Conservation (phyloP, 2,113 vertebrate genomes). For the Pelecanoides urinatrix region DNA sequence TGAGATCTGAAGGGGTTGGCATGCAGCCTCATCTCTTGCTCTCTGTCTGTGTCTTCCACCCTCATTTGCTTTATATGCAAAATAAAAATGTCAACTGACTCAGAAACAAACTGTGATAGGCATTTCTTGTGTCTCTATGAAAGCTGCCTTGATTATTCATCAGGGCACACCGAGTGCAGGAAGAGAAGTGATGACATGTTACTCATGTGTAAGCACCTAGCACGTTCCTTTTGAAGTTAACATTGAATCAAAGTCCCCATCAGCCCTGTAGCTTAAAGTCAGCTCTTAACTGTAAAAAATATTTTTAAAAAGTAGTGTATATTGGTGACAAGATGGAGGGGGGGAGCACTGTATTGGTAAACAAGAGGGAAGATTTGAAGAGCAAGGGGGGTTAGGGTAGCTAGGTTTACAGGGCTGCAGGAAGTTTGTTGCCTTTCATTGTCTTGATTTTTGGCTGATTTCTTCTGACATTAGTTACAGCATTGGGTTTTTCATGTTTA, state of each 20-base stretch:
- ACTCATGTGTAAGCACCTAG: neutral
- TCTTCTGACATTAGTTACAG: neutral
- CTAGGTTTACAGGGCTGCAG: neutral
- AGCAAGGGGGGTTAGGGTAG: neutral
- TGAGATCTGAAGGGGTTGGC: slow-evolving; percentile 15
- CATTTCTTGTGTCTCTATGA: neutral
- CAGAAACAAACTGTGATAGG: slow-evolving; percentile 25
- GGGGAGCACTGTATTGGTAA: neutral
- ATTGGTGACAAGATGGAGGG: neutral
- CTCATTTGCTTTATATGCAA: slow-evolving; percentile 36
- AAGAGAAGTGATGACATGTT: neutral
- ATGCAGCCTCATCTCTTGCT: neutral
- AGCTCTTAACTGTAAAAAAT: neutral
- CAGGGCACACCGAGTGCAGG: neutral
- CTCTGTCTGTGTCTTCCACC: slow-evolving; percentile 31
- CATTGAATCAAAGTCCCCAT: neutral
- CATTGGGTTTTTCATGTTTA: neutral
- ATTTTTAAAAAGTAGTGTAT: neutral
- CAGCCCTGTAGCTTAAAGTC: neutral
- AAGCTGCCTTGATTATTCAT: slow-evolving; percentile 43
- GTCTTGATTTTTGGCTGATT: slow-evolving; percentile 3
- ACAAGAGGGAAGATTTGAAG: neutral
- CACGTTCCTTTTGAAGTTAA: slow-evolving; percentile 22
- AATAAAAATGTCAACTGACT: slow-evolving; percentile 46
- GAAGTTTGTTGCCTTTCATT: neutral